These are phyloP conservation scores for Cricetomys ansorgei DNA, from an alignment of 2,113 vertebrate genomes.

Conservation along the genomic window DNA sequence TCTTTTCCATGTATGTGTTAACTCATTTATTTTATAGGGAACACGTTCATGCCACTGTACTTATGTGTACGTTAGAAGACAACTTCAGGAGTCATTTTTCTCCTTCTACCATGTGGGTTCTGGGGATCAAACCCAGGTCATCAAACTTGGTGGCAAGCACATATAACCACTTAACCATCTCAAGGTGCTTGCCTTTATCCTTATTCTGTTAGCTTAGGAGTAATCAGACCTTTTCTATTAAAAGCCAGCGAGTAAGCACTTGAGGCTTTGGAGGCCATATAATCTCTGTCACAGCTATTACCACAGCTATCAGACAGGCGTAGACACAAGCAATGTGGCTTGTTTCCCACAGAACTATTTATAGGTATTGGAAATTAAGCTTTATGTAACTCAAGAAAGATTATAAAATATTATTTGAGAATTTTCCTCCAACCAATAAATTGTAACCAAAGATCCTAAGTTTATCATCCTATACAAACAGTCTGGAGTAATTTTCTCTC, in stretches of 20 bases:
- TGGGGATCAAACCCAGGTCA: background rate
- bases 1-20: background rate
- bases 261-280: background rate
- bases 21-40: background rate
- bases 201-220: background rate
- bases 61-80: background rate
- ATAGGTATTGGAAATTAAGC: background rate
- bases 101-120: background rate
- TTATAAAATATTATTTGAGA: background rate
- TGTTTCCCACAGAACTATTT: background rate
- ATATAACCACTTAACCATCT: background rate
- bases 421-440: background rate
- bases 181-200: background rate
- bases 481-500: background rate
- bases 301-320: background rate
- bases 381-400: background rate
- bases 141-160: background rate
- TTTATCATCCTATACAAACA: background rate
- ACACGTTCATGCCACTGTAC: background rate
- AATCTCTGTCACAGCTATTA: background rate
- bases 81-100: background rate
- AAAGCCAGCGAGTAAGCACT: background rate
- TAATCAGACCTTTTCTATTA: background rate
- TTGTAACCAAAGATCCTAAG: background rate
- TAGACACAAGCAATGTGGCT: background rate